A percentile compares a stretch with the other conserved stretches of the same genome.
phyloP scores from a whole-genome alignment of 1,140 invertebrate species.

The Ostrea denselamellosa region DNA sequence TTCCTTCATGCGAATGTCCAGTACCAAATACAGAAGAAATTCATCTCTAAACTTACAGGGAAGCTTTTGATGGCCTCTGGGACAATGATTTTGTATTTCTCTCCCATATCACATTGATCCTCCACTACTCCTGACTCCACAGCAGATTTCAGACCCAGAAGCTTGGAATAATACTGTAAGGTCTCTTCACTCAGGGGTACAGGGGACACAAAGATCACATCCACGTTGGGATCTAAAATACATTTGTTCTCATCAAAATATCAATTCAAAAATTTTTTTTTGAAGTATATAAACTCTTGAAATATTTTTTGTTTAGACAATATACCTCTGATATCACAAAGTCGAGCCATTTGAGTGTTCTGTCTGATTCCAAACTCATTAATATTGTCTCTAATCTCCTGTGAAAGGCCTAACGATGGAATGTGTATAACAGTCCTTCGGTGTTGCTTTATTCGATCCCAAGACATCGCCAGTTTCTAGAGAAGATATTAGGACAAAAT shows the following conservation, averaged over 20 bases:
- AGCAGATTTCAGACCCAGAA: constrained; percentile 75
- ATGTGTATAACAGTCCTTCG: constrained; percentile 77
- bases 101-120: constrained; percentile 72
- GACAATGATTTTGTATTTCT: constrained; percentile 77
- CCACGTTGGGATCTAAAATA: constrained; percentile 78
- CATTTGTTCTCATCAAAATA: no score
- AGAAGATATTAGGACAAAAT: constrained; percentile 39
- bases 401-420: constrained; percentile 76
- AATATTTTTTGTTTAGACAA: no score
- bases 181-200: constrained; percentile 78
- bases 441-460: constrained; percentile 75
- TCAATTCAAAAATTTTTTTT: no score
- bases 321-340: constrained; percentile 77
- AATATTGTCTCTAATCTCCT: constrained; percentile 74
- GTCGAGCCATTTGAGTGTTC: constrained; percentile 77
- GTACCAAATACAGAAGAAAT: constrained; percentile 45
- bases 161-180: constrained; percentile 78
- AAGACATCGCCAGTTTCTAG: constrained; percentile 73
- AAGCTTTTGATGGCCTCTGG: constrained; percentile 79
- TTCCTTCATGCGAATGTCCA: no score
- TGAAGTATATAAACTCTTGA: no score
- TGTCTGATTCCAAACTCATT: constrained; percentile 74
- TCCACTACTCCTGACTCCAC: constrained; percentile 75
- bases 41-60: constrained; percentile 68
- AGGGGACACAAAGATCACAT: constrained; percentile 79